Evolutionary conservation across 2,888 invertebrate genomes (phyloP), one percentile per base, ranked within the genome.

Genomic region (Diarsia mendica): DNA sequence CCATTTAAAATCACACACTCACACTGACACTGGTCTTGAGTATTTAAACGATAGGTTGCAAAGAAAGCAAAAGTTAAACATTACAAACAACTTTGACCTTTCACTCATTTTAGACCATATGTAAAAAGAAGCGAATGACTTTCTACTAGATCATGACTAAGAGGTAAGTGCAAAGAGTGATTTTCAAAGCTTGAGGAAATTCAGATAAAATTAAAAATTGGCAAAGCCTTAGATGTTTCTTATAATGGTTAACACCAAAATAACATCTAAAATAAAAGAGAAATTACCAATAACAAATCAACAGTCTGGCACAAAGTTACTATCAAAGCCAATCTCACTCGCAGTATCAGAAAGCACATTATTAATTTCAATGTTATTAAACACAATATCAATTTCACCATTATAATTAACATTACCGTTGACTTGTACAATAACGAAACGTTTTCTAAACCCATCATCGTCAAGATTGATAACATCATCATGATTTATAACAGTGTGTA

Each of bases 401-500:
- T 23, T n/a, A 65, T 67, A 46, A 53, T 68, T 44, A 67, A 69
- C 18, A 66, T 61, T 65, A 61, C 49, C 33, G 44, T 55, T 61
- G 67, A 23, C 20, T 75, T 75, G 66, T 58, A 33, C 51, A 60
- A 63, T 53, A 71, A 66, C 15, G 11, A 51, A 71, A 60, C n/a
- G 49, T 76, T 79, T 79, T 82, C 76, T 73, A 79, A 82, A 67
- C 2, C 33, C 44, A 84, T 85, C 64, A 79, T 72, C 64, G 46
- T 63, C 49, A 77, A 67, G 48, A 79, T 74, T 79, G n/a, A 72
- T 77, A 74, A 58, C 67, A 74, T 48, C 39, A 72, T 49, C 67
- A 53, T 76, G 46, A 69, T 67, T 68, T 75, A 60, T 6, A 58
- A 58, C 55, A 58, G 39, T 61, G 39, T 1, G 15, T 75, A 70